Percentiles rank a stretch among this genome's conserved stretches.
Evolutionary conservation across 2,797 vertebrate genomes (phyloP).

Genomic region (Sebastes diaconus): DNA sequence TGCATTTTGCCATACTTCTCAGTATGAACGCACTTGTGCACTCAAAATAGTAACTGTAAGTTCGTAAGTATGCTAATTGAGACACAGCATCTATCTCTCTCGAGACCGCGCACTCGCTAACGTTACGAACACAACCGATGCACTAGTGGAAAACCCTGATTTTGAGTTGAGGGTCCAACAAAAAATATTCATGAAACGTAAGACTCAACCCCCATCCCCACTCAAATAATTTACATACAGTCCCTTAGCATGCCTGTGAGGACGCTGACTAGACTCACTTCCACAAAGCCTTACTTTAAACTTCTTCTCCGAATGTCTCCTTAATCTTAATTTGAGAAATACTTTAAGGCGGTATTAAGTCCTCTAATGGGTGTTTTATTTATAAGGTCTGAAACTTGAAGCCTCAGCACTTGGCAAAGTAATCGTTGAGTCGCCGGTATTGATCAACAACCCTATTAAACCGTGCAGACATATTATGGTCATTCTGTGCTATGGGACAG

Average conservation of each 20-base stretch:
- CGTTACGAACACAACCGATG: no score
- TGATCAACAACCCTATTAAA: conserved; percentile 46
- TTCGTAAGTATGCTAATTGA: no score
- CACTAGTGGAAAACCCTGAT: no score
- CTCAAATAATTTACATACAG: neutral
- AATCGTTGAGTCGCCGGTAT: conserved; percentile 37
- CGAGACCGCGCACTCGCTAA: no score
- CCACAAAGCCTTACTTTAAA: neutral
- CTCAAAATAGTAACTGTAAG: no score
- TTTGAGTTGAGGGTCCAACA: no score
- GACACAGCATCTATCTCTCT: no score
- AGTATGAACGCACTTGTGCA: no score
- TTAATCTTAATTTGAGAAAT: conserved; percentile 44
- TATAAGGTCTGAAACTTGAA: conserved; percentile 40
- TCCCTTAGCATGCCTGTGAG: neutral
- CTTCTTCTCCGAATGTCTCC: conserved; percentile 1
- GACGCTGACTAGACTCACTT: neutral
- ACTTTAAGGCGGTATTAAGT: conserved; percentile 38
- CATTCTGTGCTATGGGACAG: conserved; percentile 14
- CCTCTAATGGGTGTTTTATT: conserved; percentile 59
- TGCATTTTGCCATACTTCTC: no score
- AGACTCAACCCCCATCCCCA: neutral
- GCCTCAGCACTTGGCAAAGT: conserved; percentile 52
- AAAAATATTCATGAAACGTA: no score
- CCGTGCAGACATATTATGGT: conserved; percentile 31